A percentile compares a stretch with the other conserved stretches of the same genome.
Evolutionary conservation across 1,140 invertebrate genomes (phyloP).

Genomic region (Anagrus nilaparvatae): DNA sequence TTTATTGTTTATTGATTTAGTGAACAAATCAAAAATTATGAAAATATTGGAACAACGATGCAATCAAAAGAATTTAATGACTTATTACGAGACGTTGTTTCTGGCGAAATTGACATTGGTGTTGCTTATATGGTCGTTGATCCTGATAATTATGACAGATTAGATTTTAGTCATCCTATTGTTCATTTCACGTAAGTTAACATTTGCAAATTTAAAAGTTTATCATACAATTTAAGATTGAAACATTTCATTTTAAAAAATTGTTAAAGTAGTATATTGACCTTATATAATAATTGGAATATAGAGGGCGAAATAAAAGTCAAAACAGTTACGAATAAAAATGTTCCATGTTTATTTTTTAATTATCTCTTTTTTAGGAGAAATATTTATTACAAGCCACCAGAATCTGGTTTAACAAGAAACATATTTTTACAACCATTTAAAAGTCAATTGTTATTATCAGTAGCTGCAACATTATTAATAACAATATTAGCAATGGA

Average conservation of each 20-base stretch:
- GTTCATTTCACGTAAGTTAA: slow-evolving; percentile 46
- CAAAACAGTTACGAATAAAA: not conserved
- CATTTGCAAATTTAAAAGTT: slow-evolving; percentile 8
- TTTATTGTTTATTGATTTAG: too few relatives aligned
- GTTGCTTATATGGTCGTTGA: slow-evolving; percentile 48
- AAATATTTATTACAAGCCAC: slow-evolving; percentile 52
- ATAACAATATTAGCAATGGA: slow-evolving; percentile 41
- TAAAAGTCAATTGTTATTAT: slow-evolving; percentile 41
- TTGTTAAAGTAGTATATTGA: too few relatives aligned
- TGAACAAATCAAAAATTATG: slow-evolving; percentile 3
- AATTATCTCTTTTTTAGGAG: slow-evolving; percentile 36
- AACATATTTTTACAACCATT: slow-evolving; percentile 55
- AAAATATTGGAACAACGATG: slow-evolving; percentile 21
- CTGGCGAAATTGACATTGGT: slow-evolving; percentile 46
- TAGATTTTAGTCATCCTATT: slow-evolving; percentile 50
- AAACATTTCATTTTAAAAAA: too few relatives aligned
- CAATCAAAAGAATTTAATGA: slow-evolving; percentile 49
- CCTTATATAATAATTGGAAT: too few relatives aligned
- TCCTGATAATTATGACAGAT: slow-evolving; percentile 41
- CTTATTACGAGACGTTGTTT: slow-evolving; percentile 46
- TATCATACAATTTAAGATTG: too few relatives aligned
- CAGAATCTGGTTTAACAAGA: slow-evolving; percentile 41
- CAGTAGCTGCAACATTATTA: slow-evolving; percentile 43
- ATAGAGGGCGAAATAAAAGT: too few relatives aligned
- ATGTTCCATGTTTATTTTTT: not conserved